A percentile compares a stretch with the other conserved stretches of the same genome.
phyloP scores from a whole-genome alignment of 1,140 invertebrate species.

The Cyclargus thomasi region DNA sequence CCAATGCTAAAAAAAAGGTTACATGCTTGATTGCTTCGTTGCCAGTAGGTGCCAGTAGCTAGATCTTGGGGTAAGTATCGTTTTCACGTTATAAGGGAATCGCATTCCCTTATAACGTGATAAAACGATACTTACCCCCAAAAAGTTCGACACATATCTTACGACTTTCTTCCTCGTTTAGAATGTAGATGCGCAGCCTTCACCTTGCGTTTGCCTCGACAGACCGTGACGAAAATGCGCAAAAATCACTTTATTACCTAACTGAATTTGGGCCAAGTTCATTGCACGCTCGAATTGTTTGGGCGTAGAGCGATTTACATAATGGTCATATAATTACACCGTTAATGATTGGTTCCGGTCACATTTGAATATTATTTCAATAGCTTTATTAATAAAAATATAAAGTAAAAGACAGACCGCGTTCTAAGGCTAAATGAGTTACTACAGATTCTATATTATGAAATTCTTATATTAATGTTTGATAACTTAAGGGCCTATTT shows the following conservation, averaged over 20 bases:
- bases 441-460: no score
- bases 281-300: conserved; percentile 32
- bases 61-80: no score
- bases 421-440: no score
- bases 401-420: not conserved
- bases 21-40: no score
- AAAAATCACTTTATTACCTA: conserved; percentile 56
- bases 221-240: conserved; percentile 39
- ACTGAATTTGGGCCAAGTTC: conserved; percentile 58
- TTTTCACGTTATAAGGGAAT: no score
- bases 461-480: no score
- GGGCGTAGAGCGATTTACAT: not conserved
- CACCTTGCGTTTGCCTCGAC: conserved; percentile 49
- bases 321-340: not conserved
- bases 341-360: not conserved
- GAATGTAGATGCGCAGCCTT: conserved; percentile 33
- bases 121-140: no score
- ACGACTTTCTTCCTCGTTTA: not conserved
- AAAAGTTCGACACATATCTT: no score
- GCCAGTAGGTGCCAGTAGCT: no score
- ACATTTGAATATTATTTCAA: not conserved
- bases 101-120: no score
- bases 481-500: no score
- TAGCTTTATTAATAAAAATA: not conserved
- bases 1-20: no score